Conservation (phyloP, 2,888 invertebrate species). For the Apoda limacodes region DNA sequence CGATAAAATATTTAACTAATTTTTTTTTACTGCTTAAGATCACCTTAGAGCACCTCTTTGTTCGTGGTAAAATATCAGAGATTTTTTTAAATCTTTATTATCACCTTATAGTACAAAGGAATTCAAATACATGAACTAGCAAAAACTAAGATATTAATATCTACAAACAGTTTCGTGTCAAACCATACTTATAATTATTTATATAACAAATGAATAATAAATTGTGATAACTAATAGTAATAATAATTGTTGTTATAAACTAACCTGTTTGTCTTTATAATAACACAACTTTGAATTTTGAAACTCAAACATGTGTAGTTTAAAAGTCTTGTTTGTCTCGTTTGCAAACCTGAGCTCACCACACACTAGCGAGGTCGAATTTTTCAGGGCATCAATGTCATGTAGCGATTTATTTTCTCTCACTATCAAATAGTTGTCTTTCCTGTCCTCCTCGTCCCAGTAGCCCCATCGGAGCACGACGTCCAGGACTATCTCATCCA, state of each 20-base stretch:
- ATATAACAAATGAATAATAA: too few relatives aligned
- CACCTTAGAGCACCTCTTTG: too few relatives aligned
- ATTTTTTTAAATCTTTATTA: too few relatives aligned
- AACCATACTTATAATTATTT: too few relatives aligned
- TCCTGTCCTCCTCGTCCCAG: conserved; percentile 89
- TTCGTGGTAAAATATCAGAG: too few relatives aligned
- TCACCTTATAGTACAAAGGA: too few relatives aligned
- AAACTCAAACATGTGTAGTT: conserved; percentile 83
- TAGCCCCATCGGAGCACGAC: conserved; percentile 86
- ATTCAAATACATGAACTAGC: too few relatives aligned
- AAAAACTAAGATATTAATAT: too few relatives aligned
- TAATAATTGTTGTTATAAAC: conserved; percentile 5
- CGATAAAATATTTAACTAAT: too few relatives aligned
- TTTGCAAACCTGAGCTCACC: conserved; percentile 86
- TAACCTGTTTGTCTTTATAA: conserved; percentile 79
- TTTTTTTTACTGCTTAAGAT: too few relatives aligned
- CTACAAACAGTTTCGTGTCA: too few relatives aligned
- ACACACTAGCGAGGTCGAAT: conserved; percentile 73
- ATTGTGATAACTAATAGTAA: too few relatives aligned
- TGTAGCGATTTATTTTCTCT: conserved; percentile 59
- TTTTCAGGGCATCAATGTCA: conserved; percentile 64
- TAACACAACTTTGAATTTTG: conserved; percentile 81
- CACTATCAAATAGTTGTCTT: conserved; percentile 82
- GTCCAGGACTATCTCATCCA: conserved; percentile 76
- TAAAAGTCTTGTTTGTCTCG: conserved; percentile 78